Base-by-base conservation (phyloP, 2,888 invertebrate species). In the Hoplodrina ambigua region DNA sequence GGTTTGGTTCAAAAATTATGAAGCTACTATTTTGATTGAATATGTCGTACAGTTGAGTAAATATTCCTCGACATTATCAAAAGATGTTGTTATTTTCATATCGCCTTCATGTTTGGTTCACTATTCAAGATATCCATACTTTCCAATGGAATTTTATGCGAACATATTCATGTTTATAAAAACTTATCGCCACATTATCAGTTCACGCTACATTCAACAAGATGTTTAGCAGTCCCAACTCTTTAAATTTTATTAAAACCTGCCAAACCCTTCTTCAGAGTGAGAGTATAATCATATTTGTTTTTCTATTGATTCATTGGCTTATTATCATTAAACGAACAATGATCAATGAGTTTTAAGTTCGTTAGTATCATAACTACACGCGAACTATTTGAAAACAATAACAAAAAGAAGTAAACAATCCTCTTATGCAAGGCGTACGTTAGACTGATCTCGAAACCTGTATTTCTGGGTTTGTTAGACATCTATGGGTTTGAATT, bases 321-420 rank as follows among this genome's bases (percentile, higher is more conserved):
- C 84, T 86, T 85, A 88, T 83, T 81, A 77, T 81, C 70, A 50
- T 83, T 68, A 55, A 72, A 53, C 54, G 80, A 88, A 90, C 89
- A 90, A 90, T 90, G 85, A 82, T 84, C 79, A 87, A 85, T 87
- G 86, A 79, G 71, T 85, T 79, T 72, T 79, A 82, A 76, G 68
- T 81, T 80, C 73, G 77, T 75, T 76, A 80, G 77, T 82, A 85
- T 82, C 77, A 84, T 82, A 83, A 83, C 76, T 82, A 80, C 78
- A 78, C 69, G 72, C 73, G 66, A 82, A 84, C 80, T 86, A 84
- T 89, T 85, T 77, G 81, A 87, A 85, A 89, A 89, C 85, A 90
- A 86, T 86, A 88, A 89, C 86, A 87, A 82, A 70, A 78, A 78
- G 37, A 80, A 73, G 73, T 74, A 80, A 83, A 80, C 81, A 82